Base-by-base conservation (phyloP, 1,140 invertebrate genomes). In the Spodoptera litura region DNA sequence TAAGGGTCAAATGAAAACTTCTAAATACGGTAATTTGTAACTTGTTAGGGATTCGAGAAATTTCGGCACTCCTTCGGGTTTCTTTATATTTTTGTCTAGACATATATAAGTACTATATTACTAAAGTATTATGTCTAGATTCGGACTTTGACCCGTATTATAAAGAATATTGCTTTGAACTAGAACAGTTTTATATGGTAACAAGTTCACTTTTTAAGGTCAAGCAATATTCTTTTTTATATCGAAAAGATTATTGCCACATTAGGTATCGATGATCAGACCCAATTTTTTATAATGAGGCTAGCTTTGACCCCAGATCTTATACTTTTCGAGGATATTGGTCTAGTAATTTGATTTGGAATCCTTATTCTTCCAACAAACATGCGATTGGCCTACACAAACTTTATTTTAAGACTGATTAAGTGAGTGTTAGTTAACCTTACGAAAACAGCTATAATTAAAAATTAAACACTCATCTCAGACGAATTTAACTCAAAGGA, bases 1-100 rank as follows among this genome's bases (percentile, higher is more conserved):
- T 27, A 5, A 70, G 52, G 68, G 68, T 71, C 68, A 56, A 11
- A 27, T 13, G 3, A 71, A 56, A 55, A 56, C 52, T 56, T 71
- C 4, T 51, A 35, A 71, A 70, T 35, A 31, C 51, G 9, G 49
- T n/a, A 25, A 31, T 56, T 71, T 35, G n/a, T 13, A 56, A 35
- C 27, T 55, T 71, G 52, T 71, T 38, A 38, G 31, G 13, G 8
- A 71, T 56, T 71, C 68, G 0, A 38, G 52, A 56, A 55, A 15
- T 56, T 71, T 71, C 31, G 20, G 35, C 9, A n/a, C 52, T 55
- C 27, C 13, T 27, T 27, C 20, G 27, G 64, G 2, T 25, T 53
- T 13, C 38, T 53, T 52, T 52, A 52, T 68, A 31, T 61, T 61
- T 52, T 61, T 52, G 66, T 70, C 49, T 70, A 51, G 15, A 51